Conservation (phyloP, 2,888 invertebrate genomes). For the Ptycholaimellus sp. region DNA sequence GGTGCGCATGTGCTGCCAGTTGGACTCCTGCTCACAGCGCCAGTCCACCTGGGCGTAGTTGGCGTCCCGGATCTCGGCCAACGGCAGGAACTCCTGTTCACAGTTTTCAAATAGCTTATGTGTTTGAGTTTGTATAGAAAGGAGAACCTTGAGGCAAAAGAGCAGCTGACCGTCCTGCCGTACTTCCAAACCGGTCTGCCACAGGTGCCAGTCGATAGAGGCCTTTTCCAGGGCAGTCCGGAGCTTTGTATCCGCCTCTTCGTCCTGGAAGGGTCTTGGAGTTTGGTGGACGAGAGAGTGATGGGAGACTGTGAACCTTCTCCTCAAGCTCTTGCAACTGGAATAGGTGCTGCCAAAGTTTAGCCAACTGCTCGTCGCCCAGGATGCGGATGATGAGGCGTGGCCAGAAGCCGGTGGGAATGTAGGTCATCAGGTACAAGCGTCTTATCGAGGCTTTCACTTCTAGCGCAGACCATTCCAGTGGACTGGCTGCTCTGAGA, state of each 20-base stretch:
- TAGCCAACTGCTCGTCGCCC: slow-evolving; percentile 15
- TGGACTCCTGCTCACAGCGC: slow-evolving; percentile 12
- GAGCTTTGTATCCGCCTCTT: neutral
- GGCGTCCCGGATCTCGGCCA: slow-evolving; percentile 15
- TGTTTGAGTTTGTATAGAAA: slow-evolving; percentile 17
- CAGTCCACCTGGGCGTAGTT: slow-evolving; percentile 15
- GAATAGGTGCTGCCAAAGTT: too few relatives aligned
- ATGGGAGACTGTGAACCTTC: too few relatives aligned
- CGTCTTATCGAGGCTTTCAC: slow-evolving; percentile 24
- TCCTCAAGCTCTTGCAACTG: too few relatives aligned
- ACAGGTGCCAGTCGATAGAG: slow-evolving; percentile 56
- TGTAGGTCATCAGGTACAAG: slow-evolving; percentile 54
- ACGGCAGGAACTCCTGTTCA: neutral
- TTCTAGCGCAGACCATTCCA: too few relatives aligned
- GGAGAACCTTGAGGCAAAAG: slow-evolving; percentile 55
- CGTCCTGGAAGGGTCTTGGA: too few relatives aligned
- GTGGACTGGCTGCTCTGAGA: too few relatives aligned
- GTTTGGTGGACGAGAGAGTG: too few relatives aligned
- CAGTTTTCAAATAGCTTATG: neutral
- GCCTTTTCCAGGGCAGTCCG: slow-evolving; percentile 1
- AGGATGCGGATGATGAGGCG: slow-evolving; percentile 51
- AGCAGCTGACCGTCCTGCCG: slow-evolving; percentile 49
- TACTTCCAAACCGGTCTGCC: slow-evolving; percentile 72
- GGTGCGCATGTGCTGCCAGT: slow-evolving; percentile 12
- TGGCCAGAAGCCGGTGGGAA: slow-evolving; percentile 94